A percentile compares a stretch with the other conserved stretches of the same genome.
Evolutionary conservation across 2,113 vertebrate species (phyloP).

Genomic region (Mus spicilegus): DNA sequence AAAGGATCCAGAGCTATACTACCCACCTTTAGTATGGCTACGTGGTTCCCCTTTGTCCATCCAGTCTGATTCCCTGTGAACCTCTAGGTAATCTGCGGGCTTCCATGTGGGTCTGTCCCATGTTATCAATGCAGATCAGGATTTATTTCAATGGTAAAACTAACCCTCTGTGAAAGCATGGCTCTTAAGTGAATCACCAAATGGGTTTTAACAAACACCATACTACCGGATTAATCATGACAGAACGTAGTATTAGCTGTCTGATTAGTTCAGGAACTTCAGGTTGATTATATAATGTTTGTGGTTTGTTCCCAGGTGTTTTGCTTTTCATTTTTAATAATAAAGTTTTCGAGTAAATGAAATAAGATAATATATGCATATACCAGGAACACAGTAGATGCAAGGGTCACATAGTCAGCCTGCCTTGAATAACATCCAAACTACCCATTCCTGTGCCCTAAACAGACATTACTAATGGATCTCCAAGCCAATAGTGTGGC

Average conservation of each 20-base stretch:
- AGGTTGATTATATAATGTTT: not conserved
- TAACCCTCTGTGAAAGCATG: not conserved
- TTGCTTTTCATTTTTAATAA: not conserved
- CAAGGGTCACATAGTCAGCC: too few relatives aligned
- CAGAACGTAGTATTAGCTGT: not conserved
- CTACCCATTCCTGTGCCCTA: not conserved
- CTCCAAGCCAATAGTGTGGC: not conserved
- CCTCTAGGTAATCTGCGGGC: not conserved
- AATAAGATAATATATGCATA: not conserved
- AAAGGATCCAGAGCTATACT: not conserved
- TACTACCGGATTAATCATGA: not conserved
- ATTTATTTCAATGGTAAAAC: not conserved
- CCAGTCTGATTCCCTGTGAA: not conserved
- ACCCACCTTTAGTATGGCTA: not conserved
- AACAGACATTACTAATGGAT: not conserved
- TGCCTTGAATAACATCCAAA: too few relatives aligned
- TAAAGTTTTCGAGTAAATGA: not conserved
- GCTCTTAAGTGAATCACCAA: too few relatives aligned
- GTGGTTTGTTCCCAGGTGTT: not conserved
- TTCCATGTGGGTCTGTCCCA: not conserved
- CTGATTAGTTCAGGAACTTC: not conserved
- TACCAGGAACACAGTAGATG: not conserved
- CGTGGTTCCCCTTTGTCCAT: not conserved
- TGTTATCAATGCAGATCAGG: not conserved
- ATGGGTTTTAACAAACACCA: not conserved